Base-by-base conservation (phyloP, 1,140 invertebrate genomes). In the Orchesella cincta region DNA sequence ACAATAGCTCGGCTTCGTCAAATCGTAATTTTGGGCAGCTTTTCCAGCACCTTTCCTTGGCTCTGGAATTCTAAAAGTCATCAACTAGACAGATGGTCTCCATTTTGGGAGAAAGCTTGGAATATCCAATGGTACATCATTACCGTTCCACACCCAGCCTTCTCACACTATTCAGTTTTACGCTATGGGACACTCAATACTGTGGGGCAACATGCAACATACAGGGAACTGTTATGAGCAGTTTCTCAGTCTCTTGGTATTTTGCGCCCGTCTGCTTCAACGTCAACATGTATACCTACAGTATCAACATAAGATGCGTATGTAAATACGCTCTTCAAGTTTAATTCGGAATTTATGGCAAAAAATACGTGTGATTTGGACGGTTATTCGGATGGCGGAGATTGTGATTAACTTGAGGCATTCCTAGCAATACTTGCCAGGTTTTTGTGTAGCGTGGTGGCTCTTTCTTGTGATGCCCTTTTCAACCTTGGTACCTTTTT, bases 141-240 rank as follows among this genome's bases (percentile, higher is more conserved):
- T 16, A 64, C 76, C 5, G 31, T 77, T 23, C 71, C n/a, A n/a
- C 73, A 26, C 62, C 71, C 1, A 5, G n/a, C 0, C 33, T 73
- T 46, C 54, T 77, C 1, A 77, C 76, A 0, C 1, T 8, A 3
- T 74, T 67, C 76, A 77, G 64, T 73, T 77, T 28, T 77, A 74
- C n/a, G 23, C 76, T 5, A 73, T 74, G 18, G 35, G n/a, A 8
- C 5, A 39, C 26, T 31, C 39, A 2, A 23, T 76, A 0, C 26
- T 31, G 33, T 8, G 26, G 62, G 62, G 33, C 14, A 67, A 31
- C 62, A 39, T 35, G n/a, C n/a, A 31, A 54, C 71, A 5, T 77
- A 77, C 76, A 73, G 76, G 73, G 34, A 64, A 29, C 35, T 77
- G 14, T 77, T 77, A 73, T 74, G 72, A 36, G n/a, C 16, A 73